phyloP scores from a whole-genome alignment of 1,140 invertebrate genomes.

The Procambarus clarkii region DNA sequence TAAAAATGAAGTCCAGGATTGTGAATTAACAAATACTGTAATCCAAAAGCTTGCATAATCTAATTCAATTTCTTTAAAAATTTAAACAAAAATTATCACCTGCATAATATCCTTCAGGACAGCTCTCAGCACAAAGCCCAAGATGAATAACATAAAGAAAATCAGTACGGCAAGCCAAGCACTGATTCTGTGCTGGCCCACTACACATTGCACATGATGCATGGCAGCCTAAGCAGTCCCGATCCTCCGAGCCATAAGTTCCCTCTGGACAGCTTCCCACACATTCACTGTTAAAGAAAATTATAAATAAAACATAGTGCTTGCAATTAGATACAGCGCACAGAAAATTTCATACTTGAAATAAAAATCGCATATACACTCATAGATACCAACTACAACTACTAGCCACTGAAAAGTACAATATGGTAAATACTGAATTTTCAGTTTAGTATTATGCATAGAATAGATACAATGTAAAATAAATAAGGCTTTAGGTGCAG shows the following conservation, averaged over 20 bases:
- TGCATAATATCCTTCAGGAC: conserved; percentile 83
- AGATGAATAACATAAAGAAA: conserved; percentile 83
- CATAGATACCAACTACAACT: too few relatives aligned
- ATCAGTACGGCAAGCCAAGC: conserved; percentile 85
- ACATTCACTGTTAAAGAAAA: conserved; percentile 46
- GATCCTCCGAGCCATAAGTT: conserved; percentile 54
- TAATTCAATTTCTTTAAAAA: not conserved
- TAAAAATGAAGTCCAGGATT: too few relatives aligned
- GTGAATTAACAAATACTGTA: too few relatives aligned
- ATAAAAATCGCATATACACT: too few relatives aligned
- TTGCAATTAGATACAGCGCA: too few relatives aligned
- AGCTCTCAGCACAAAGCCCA: conserved; percentile 83
- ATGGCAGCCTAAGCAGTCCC: conserved; percentile 84
- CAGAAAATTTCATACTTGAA: too few relatives aligned
- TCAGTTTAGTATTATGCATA: too few relatives aligned
- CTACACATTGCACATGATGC: conserved; percentile 88
- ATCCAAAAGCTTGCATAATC: not conserved
- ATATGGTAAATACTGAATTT: too few relatives aligned
- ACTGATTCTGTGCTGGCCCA: conserved; percentile 85
- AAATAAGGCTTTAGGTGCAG: too few relatives aligned
- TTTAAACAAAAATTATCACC: conserved; percentile 32
- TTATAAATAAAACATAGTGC: not conserved
- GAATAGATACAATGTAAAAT: too few relatives aligned
- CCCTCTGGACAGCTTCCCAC: conserved; percentile 60
- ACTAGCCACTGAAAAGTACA: too few relatives aligned